These are phyloP conservation scores for Drosophila mojavensis DNA, from an alignment of 1,140 invertebrate species.

Conservation along the genomic window DNA sequence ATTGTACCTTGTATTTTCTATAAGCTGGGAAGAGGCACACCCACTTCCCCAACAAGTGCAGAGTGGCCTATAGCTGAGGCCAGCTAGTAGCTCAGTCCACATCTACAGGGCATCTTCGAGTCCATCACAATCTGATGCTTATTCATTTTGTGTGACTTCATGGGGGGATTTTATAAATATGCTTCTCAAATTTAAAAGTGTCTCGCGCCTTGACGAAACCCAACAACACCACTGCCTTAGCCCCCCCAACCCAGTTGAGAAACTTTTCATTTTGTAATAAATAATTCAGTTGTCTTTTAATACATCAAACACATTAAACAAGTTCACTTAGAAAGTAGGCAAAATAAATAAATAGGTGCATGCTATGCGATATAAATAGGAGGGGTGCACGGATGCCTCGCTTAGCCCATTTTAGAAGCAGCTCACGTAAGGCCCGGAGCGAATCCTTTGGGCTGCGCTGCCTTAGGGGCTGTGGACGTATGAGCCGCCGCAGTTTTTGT, in stretches of 20 bases:
- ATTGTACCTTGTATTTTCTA: not conserved
- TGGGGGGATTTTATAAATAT: not conserved
- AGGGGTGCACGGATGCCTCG: conserved; percentile 13
- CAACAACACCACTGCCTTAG: not conserved
- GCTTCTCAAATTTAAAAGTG: conserved; percentile 12
- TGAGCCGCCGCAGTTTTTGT: conserved; percentile 62
- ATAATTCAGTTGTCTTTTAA: conserved; percentile 54
- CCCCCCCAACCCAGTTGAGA: not conserved
- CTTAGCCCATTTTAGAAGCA: not conserved
- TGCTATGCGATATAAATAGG: conserved; percentile 38
- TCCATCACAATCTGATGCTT: not conserved
- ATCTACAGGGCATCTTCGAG: not conserved
- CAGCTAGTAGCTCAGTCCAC: too few species aligned
- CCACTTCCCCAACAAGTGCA: too few species aligned
- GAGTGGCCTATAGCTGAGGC: not conserved
- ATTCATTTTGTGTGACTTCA: not conserved
- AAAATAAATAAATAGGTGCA: conserved; percentile 65
- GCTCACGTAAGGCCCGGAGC: not conserved
- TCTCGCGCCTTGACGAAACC: not conserved
- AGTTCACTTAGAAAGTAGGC: conserved; percentile 55
- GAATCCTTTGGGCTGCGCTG: not conserved
- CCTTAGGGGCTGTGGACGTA: conserved; percentile 56
- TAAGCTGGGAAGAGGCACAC: too few species aligned
- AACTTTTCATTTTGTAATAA: conserved; percentile 50
- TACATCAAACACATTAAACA: conserved; percentile 61